These are phyloP conservation scores for Rhyacichthys aspro DNA, from an alignment of 2,797 vertebrate species.

Conservation along the genomic window DNA sequence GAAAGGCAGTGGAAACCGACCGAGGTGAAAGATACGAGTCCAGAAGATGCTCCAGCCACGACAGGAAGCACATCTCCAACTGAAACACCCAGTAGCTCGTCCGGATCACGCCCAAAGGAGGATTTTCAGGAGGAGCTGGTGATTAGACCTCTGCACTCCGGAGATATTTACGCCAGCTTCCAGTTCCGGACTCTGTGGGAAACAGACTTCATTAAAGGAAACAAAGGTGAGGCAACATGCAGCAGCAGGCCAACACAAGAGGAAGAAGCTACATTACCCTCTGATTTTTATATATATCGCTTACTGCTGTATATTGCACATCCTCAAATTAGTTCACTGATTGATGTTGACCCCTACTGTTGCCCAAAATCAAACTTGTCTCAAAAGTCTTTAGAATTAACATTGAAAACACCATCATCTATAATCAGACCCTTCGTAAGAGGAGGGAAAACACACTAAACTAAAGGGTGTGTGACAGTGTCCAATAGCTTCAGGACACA, in stretches of 20 bases:
- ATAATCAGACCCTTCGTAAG: too few relatives aligned
- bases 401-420: too few relatives aligned
- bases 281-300: too few relatives aligned
- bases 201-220: constrained; percentile 78
- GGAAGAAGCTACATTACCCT: background rate
- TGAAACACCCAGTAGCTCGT: background rate
- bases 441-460: too few relatives aligned
- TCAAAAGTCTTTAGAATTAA: too few relatives aligned
- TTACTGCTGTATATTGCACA: too few relatives aligned
- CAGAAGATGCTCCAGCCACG: constrained; percentile 5
- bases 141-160: constrained; percentile 87
- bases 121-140: constrained; percentile 89
- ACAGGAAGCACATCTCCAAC: background rate
- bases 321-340: too few relatives aligned
- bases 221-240: constrained; percentile 78
- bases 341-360: too few relatives aligned
- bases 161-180: constrained; percentile 92
- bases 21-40: constrained; percentile 20
- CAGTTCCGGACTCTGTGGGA: constrained; percentile 94
- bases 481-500: too few relatives aligned
- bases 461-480: too few relatives aligned
- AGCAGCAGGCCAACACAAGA: background rate
- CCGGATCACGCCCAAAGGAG: constrained; percentile 66
- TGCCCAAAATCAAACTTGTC: too few relatives aligned
- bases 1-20: constrained; percentile 62